Evolutionary conservation across 2,888 invertebrate genomes (phyloP), one percentile per base, ranked within the genome.

Genomic region (Caenorhabditis sp.): DNA sequence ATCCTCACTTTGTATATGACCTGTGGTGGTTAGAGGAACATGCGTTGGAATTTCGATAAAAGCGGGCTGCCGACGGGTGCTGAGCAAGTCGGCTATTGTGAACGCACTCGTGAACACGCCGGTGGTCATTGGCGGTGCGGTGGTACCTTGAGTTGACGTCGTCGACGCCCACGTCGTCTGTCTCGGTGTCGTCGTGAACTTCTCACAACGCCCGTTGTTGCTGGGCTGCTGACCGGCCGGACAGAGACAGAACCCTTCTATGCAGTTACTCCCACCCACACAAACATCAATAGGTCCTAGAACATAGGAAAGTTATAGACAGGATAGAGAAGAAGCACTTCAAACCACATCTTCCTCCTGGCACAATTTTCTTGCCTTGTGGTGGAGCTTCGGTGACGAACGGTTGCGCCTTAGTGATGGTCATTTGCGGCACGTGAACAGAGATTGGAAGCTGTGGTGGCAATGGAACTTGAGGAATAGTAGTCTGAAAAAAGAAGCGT

Each of bases 281-380:
- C 88, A 88, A 37, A 72, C 59, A 74, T 88, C 88, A 27, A 87
- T 78, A 15, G 88, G 88, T 37, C 87, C 87, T 87, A 63, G 52
- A 84, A 48, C 65, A 58, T 52, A 65, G 43, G 59, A 68, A 70
- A 70, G 59, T 70, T 70, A 70, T 45, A 27, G 59, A 70, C 53
- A 70, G 70, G 50, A 70, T 45, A 53, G 43, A 70, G 58, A 58
- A 70, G 52, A 45, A 53, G 53, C 70, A 70, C 70, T 56, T 62
- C 63, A 66, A 61, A 77, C 72, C 86, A 66, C 85, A 87, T 62
- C 80, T 78, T 39, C 80, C 81, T 58, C 86, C 86, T 20, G 86
- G 86, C 41, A 81, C 80, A 9, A 80, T 80, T 70, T 82, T 85
- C 85, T 78, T 52, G 65, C 66, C 55, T 68, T 70, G 61, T 74